Evolutionary conservation across 2,888 invertebrate genomes (phyloP).

Genomic region (Frankliniella fusca): DNA sequence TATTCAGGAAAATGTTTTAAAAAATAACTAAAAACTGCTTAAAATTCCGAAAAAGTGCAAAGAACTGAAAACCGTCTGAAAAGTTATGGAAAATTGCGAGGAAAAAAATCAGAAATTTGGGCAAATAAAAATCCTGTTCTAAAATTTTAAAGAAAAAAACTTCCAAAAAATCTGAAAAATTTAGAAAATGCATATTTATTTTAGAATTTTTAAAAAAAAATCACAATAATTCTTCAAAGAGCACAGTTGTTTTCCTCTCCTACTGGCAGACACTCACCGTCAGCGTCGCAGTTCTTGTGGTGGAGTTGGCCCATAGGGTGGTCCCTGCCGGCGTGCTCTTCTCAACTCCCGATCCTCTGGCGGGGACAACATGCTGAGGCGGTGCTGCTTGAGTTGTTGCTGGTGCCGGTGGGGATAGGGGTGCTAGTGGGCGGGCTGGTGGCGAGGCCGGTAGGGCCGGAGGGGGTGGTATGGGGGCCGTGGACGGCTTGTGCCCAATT

Average conservation of each 20-base stretch:
- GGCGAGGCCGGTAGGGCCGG: conserved; percentile 25
- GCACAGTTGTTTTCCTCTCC: too few species aligned
- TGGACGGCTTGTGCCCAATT: background rate
- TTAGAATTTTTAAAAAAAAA: too few species aligned
- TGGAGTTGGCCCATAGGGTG: background rate
- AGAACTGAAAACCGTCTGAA: too few species aligned
- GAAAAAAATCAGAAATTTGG: too few species aligned
- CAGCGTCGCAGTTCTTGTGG: background rate
- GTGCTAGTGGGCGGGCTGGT: conserved; percentile 27
- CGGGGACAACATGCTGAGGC: background rate
- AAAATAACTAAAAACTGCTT: too few species aligned
- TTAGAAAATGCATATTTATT: background rate
- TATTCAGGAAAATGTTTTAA: too few species aligned
- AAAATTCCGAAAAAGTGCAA: too few species aligned
- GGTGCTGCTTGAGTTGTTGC: background rate
- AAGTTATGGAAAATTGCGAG: too few species aligned
- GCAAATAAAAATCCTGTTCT: too few species aligned
- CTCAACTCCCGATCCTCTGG: background rate
- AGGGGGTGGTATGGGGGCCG: background rate
- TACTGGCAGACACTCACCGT: background rate
- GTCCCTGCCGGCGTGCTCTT: background rate
- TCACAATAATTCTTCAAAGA: background rate
- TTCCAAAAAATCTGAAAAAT: too few species aligned
- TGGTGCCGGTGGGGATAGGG: conserved; percentile 23
- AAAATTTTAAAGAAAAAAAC: too few species aligned